Percentiles rank a stretch among this genome's conserved stretches.
Conservation (phyloP, 2,888 invertebrate species). For the Meteorus colon region DNA sequence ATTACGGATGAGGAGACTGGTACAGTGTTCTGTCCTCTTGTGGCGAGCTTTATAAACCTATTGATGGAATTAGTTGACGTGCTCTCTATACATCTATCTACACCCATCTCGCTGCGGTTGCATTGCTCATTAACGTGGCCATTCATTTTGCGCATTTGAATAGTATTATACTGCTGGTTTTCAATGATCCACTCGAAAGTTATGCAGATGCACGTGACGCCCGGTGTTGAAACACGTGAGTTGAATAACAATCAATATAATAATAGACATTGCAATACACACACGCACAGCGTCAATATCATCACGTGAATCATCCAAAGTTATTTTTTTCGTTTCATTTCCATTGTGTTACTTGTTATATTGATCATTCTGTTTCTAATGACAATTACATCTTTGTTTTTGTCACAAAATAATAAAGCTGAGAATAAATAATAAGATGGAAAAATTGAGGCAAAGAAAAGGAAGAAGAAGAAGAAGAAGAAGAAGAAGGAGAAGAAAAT, state of each 20-base stretch:
- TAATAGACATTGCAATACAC: background rate
- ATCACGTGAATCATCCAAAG: too few species aligned
- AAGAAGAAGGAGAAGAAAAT: background rate
- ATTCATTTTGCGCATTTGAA: slow-evolving; percentile 30
- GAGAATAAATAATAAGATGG: background rate
- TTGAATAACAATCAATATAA: slow-evolving; percentile 19
- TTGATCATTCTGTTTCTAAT: background rate
- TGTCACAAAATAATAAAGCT: background rate
- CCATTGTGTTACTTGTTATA: background rate
- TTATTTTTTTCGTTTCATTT: background rate
- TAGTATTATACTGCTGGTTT: slow-evolving; percentile 25
- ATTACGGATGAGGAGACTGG: background rate
- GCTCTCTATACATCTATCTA: background rate
- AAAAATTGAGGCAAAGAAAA: background rate
- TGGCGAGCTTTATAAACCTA: background rate
- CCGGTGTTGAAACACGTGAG: slow-evolving; percentile 4
- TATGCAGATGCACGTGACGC: slow-evolving; percentile 17
- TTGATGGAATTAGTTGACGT: slow-evolving; percentile 20
- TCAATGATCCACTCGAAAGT: slow-evolving; percentile 11
- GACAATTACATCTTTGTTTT: background rate
- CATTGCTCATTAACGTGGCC: slow-evolving; percentile 32
- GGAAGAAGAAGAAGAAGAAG: background rate
- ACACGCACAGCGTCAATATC: background rate
- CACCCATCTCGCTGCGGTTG: background rate
- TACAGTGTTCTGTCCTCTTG: background rate